phyloP scores from a whole-genome alignment of 2,797 vertebrate species.

The Myotis myotis region DNA sequence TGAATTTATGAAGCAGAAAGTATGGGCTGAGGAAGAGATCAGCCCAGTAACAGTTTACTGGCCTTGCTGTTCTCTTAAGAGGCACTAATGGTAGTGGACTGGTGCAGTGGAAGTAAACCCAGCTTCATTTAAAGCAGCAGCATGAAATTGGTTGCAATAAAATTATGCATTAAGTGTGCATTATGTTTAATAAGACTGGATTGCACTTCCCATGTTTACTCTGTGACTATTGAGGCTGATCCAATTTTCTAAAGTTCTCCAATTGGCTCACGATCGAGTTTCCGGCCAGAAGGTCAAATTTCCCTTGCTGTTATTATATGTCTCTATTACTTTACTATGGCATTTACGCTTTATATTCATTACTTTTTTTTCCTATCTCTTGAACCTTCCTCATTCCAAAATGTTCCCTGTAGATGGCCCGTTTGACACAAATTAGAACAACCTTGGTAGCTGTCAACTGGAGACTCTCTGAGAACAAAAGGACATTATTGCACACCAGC shows the following conservation, averaged over 20 bases:
- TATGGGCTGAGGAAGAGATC: slow-evolving; percentile 83
- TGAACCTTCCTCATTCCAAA: slow-evolving; percentile 82
- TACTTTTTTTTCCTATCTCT: slow-evolving; percentile 80
- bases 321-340: slow-evolving; percentile 86
- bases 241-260: slow-evolving; percentile 89
- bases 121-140: slow-evolving; percentile 86
- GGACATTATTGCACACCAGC: slow-evolving; percentile 78
- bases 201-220: slow-evolving; percentile 88
- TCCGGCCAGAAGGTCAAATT: slow-evolving; percentile 88
- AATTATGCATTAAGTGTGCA: slow-evolving; percentile 90
- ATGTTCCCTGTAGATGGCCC: slow-evolving; percentile 83
- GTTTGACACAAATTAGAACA: slow-evolving; percentile 84
- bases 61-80: slow-evolving; percentile 85
- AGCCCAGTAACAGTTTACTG: slow-evolving; percentile 83
- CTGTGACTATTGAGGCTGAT: slow-evolving; percentile 87
- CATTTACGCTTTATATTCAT: slow-evolving; percentile 86
- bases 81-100: slow-evolving; percentile 85
- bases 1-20: slow-evolving; percentile 88
- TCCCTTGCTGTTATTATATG: slow-evolving; percentile 86
- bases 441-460: slow-evolving; percentile 82
- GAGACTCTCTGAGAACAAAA: slow-evolving; percentile 78
- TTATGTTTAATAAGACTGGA: slow-evolving; percentile 88
- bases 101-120: slow-evolving; percentile 83
- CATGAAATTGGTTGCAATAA: slow-evolving; percentile 90
- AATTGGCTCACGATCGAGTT: slow-evolving; percentile 86